Evolutionary conservation across 2,888 invertebrate species (phyloP).

Genomic region (Belgica antarctica): DNA sequence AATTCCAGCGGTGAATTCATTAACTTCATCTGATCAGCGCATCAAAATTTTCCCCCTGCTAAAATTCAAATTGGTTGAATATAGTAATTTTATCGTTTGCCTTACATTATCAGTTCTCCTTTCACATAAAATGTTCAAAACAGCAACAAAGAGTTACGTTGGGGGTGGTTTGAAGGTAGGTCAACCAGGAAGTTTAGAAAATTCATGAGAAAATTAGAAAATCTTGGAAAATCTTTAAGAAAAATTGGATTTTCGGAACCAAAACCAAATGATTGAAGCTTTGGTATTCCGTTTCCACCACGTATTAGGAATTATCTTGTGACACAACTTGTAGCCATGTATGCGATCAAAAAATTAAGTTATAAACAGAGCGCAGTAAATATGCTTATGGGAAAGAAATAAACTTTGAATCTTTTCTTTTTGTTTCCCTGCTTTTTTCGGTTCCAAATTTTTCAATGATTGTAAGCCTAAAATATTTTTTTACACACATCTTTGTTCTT

Average conservation of each 20-base stretch:
- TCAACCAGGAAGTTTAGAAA: no score
- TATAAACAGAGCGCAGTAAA: neutral
- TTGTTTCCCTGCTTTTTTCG: neutral
- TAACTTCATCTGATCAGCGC: constrained; percentile 34
- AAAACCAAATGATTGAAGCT: no score
- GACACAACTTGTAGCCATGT: no score
- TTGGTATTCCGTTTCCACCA: no score
- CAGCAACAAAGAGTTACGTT: neutral
- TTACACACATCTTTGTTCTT: neutral
- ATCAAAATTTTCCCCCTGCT: constrained; percentile 37
- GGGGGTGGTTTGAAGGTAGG: no score
- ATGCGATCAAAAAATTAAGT: constrained; percentile 16
- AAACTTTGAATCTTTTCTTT: neutral
- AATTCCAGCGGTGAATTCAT: constrained; percentile 40
- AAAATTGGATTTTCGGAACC: no score
- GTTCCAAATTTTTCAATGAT: neutral
- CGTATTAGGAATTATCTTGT: no score
- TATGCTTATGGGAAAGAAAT: neutral
- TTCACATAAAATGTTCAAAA: neutral
- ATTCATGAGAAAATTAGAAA: no score
- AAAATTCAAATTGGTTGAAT: constrained; percentile 39
- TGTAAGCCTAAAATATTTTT: neutral
- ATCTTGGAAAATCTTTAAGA: no score
- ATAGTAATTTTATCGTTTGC: constrained; percentile 37
- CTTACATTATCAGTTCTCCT: constrained; percentile 30